A percentile compares a stretch with the other conserved stretches of the same genome.
phyloP scores from a whole-genome alignment of 2,113 vertebrate species.

The Bettongia penicillata region DNA sequence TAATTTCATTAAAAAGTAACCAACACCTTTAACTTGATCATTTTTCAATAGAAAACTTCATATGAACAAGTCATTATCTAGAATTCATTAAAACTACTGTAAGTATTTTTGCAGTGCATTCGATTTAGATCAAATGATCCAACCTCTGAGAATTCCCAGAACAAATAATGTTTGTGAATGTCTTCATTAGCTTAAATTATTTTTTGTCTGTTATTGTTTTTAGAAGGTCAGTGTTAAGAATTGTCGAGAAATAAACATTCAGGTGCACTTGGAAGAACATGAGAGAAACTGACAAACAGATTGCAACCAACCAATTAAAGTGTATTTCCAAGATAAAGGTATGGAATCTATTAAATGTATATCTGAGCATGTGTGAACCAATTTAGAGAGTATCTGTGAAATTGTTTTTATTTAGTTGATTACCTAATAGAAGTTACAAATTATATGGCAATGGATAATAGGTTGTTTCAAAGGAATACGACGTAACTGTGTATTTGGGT shows the following conservation, averaged over 20 bases:
- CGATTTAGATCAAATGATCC: constrained; percentile 2
- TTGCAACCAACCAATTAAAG: constrained; percentile 47
- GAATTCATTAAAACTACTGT: constrained; percentile 31
- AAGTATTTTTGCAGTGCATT: constrained; percentile 49
- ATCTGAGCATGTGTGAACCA: neutral
- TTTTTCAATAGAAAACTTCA: constrained; percentile 43
- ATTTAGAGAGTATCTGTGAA: neutral
- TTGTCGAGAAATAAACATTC: constrained; percentile 59
- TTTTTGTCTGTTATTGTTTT: constrained; percentile 52
- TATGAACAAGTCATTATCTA: constrained; percentile 35
- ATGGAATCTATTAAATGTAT: constrained; percentile 44
- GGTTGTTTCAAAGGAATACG: constrained; percentile 32
- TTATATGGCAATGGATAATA: constrained; percentile 4
- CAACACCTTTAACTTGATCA: constrained; percentile 6
- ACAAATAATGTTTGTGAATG: constrained; percentile 11
- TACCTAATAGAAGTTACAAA: constrained; percentile 1
- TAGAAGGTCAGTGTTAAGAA: constrained; percentile 46
- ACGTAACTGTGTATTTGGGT: neutral
- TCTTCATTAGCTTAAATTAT: constrained; percentile 41
- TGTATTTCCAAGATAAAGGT: constrained; percentile 77
- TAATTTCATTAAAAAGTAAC: constrained; percentile 52
- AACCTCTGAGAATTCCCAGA: constrained; percentile 21
- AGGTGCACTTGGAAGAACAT: constrained; percentile 65
- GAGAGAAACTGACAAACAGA: constrained; percentile 66
- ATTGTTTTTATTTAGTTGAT: neutral